A percentile compares a stretch with the other conserved stretches of the same genome.
phyloP scores from a whole-genome alignment of 2,113 vertebrate genomes.

The Pogona vitticeps region DNA sequence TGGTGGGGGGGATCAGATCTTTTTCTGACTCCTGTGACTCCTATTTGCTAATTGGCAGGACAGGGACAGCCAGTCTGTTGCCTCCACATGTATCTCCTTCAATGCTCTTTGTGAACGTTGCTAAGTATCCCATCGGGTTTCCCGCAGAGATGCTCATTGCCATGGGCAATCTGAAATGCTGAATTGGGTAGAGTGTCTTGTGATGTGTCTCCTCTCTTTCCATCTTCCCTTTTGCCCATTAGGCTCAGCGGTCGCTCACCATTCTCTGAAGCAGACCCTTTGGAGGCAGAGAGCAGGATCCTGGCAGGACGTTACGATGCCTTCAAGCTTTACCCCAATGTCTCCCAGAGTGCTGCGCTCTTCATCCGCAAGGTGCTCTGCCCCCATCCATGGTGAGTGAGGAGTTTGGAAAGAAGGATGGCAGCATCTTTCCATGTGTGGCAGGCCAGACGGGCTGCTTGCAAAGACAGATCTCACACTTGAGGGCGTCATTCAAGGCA shows the following conservation, averaged over 20 bases:
- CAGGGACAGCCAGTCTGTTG: neutral
- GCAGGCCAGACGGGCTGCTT: neutral
- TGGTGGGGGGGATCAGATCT: neutral
- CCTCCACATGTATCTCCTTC: neutral
- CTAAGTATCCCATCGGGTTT: neutral
- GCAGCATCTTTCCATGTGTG: neutral
- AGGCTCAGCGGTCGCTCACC: conserved; percentile 95
- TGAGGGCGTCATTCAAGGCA: neutral
- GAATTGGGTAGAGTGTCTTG: neutral
- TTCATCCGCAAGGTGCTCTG: conserved; percentile 96
- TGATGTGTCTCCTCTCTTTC: accelerated
- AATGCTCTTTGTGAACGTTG: neutral
- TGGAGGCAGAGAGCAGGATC: conserved; percentile 91
- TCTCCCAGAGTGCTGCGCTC: conserved; percentile 94
- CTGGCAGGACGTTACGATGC: conserved; percentile 92
- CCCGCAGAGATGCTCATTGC: neutral
- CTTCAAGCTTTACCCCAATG: conserved; percentile 95
- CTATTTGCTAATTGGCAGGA: neutral
- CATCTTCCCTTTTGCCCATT: conserved; percentile 4
- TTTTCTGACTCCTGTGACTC: neutral
- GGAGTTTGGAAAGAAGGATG: neutral
- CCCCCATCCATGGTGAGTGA: conserved; percentile 91
- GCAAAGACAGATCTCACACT: neutral
- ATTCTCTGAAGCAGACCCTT: conserved; percentile 86
- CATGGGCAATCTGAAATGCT: neutral